Evolutionary conservation across 2,888 invertebrate genomes (phyloP).

Genomic region (Chrysolina americana): DNA sequence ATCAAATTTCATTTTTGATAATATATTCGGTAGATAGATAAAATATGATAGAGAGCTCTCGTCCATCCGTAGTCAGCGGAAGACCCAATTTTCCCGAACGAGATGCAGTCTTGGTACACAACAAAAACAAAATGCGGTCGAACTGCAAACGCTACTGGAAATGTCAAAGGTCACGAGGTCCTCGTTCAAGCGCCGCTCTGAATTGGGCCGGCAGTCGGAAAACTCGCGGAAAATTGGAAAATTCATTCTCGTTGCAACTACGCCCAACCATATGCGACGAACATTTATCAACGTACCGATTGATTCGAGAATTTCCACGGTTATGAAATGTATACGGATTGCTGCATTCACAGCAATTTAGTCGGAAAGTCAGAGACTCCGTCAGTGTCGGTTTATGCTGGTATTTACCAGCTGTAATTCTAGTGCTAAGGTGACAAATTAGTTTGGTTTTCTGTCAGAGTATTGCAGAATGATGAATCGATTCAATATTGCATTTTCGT

Average conservation of each 20-base stretch:
- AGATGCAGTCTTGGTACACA: neutral
- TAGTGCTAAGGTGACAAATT: no score
- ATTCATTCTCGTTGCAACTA: neutral
- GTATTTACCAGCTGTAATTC: no score
- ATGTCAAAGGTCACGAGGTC: slow-evolving; percentile 10
- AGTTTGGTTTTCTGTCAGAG: no score
- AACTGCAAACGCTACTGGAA: neutral
- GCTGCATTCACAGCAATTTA: neutral
- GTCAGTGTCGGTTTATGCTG: no score
- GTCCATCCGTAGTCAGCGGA: no score
- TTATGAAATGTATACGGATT: neutral
- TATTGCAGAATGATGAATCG: no score
- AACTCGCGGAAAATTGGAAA: slow-evolving; percentile 4
- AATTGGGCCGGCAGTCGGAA: neutral
- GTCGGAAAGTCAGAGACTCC: neutral
- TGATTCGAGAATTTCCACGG: neutral
- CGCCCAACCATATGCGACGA: neutral
- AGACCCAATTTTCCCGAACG: neutral
- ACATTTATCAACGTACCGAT: neutral
- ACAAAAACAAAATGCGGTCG: neutral
- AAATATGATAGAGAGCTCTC: no score
- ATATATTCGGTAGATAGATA: no score
- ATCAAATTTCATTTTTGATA: no score
- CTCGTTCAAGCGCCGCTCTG: neutral
- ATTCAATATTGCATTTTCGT: no score